Conservation (phyloP, 2,113 vertebrate species). For the Cyanoramphus novaezelandiae region DNA sequence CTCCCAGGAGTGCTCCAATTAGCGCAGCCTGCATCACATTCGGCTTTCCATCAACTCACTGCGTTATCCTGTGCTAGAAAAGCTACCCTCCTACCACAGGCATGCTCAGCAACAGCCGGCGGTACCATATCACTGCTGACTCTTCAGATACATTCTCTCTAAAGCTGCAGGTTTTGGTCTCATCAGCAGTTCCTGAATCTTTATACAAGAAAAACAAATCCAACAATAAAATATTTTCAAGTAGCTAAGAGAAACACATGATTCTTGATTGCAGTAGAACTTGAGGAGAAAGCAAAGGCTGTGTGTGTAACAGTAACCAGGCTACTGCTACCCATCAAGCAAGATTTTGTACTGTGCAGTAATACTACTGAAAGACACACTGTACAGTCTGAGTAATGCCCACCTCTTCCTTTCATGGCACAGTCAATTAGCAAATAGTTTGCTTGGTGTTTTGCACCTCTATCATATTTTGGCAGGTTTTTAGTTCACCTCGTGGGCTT, state of each 20-base stretch:
- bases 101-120: constrained; percentile 29
- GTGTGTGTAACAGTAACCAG: background rate
- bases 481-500: background rate
- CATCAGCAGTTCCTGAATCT: constrained; percentile 51
- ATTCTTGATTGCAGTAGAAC: background rate
- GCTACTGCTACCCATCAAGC: background rate
- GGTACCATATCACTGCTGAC: background rate
- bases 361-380: background rate
- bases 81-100: constrained; percentile 8
- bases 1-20: constrained; percentile 67
- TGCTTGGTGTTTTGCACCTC: background rate
- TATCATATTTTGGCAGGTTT: background rate
- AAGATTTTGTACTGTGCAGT: background rate
- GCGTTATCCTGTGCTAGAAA: background rate
- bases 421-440: background rate
- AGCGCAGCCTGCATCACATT: constrained; percentile 39
- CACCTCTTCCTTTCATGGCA: background rate
- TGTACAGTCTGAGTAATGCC: background rate
- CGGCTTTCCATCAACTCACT: constrained; percentile 50
- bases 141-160: constrained; percentile 52
- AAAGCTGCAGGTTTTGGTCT: constrained; percentile 55
- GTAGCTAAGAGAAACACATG: background rate
- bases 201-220: background rate
- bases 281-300: background rate
- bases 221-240: constrained; percentile 1